phyloP scores from a whole-genome alignment of 2,113 vertebrate genomes.

The Pheucticus melanocephalus region DNA sequence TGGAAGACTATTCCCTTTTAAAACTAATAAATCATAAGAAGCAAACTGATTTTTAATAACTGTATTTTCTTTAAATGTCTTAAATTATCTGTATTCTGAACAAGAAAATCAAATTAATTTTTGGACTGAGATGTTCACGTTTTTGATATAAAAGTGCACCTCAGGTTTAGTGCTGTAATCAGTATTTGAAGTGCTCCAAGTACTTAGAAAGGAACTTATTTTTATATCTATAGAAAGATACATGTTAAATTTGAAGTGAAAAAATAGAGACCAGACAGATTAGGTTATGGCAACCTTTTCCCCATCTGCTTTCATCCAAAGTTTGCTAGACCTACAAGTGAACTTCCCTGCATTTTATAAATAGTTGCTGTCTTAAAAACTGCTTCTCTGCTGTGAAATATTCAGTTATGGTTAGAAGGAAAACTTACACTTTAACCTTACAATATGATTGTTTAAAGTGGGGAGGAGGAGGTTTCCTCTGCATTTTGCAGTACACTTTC shows the following conservation, averaged over 20 bases:
- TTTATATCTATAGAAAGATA: not conserved
- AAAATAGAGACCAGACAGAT: not conserved
- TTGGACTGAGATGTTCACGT: not conserved
- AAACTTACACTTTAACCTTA: not conserved
- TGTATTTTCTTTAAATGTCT: not conserved
- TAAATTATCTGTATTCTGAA: not conserved
- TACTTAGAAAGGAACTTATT: not conserved
- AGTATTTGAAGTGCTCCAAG: not conserved
- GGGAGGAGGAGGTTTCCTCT: not conserved
- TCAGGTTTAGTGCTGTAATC: not conserved
- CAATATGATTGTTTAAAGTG: not conserved
- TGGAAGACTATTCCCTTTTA: not conserved
- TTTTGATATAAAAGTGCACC: not conserved
- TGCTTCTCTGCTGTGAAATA: not conserved
- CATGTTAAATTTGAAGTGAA: slow-evolving; percentile 32
- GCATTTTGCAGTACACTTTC: not conserved
- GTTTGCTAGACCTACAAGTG: not conserved
- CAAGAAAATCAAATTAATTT: not conserved
- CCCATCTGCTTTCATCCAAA: slow-evolving; percentile 23
- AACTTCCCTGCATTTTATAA: slow-evolving; percentile 15
- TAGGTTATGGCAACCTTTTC: slow-evolving; percentile 21
- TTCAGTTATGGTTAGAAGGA: not conserved
- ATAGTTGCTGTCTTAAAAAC: not conserved
- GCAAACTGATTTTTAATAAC: not conserved
- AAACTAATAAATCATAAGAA: not conserved